phyloP scores from a whole-genome alignment of 37 sponge, comb jelly and placozoan genomes.

The Ianthella basta region DNA sequence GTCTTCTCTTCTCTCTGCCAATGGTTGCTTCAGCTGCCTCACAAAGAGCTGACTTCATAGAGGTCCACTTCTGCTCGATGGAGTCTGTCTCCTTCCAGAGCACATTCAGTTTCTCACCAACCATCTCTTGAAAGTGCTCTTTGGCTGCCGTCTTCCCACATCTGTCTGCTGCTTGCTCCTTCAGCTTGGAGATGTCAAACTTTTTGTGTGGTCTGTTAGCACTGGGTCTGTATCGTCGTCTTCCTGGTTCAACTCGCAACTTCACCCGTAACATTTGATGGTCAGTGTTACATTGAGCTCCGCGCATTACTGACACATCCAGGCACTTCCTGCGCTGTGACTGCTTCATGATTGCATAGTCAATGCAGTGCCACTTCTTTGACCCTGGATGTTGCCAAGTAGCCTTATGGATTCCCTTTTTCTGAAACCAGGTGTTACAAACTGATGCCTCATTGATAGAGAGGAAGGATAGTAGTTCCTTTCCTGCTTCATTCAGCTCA shows the following conservation, averaged over 20 bases:
- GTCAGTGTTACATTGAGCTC: constrained; percentile 36
- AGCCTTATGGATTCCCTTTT: constrained; percentile 27
- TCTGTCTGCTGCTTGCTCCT: background rate
- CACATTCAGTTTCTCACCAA: constrained; percentile 20
- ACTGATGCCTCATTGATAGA: constrained; percentile 32
- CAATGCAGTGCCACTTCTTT: constrained; percentile 36
- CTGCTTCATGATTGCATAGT: constrained; percentile 38
- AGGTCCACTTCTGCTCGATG: constrained; percentile 34
- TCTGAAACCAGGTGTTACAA: constrained; percentile 35
- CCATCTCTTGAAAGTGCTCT: constrained; percentile 21
- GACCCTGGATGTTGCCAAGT: constrained; percentile 53
- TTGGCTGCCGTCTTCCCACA: background rate
- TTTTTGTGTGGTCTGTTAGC: no score
- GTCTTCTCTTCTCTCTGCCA: constrained; percentile 30
- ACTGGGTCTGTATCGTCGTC: background rate
- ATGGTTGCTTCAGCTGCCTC: constrained; percentile 27
- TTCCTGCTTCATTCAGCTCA: constrained; percentile 27
- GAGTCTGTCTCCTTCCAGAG: constrained; percentile 21
- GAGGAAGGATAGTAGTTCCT: constrained; percentile 31
- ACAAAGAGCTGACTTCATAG: constrained; percentile 4
- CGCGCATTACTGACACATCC: constrained; percentile 25
- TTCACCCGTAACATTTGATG: constrained; percentile 20
- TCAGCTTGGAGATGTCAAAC: no score
- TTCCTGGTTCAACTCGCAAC: background rate
- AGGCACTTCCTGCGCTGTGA: background rate